These are phyloP conservation scores for Prolemur simus DNA, from an alignment of 2,113 vertebrate species.

Conservation along the genomic window DNA sequence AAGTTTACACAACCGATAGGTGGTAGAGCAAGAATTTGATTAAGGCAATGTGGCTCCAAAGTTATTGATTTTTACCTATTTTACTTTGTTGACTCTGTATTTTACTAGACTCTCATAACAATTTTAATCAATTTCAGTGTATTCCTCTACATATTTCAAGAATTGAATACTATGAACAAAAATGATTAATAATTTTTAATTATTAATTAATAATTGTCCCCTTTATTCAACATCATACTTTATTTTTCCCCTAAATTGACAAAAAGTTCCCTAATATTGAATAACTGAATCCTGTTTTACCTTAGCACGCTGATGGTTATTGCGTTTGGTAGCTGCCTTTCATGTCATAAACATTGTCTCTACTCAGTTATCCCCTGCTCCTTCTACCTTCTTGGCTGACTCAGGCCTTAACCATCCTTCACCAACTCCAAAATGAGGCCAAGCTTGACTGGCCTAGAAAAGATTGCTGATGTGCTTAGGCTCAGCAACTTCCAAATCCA, in stretches of 20 bases:
- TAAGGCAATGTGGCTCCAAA: not conserved
- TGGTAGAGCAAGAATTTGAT: not conserved
- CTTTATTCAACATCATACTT: not conserved
- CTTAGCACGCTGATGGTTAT: not conserved
- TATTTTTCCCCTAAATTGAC: not conserved
- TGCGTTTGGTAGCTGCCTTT: not conserved
- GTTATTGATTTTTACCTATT: not conserved
- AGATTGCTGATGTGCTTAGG: not conserved
- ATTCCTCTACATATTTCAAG: not conserved
- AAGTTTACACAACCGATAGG: not conserved
- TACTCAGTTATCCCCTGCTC: not conserved
- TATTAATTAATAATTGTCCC: no score
- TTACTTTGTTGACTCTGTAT: not conserved
- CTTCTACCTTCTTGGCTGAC: not conserved
- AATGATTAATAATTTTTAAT: no score
- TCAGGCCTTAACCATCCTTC: not conserved
- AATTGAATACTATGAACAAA: not conserved
- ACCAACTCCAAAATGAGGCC: not conserved
- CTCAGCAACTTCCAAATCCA: not conserved
- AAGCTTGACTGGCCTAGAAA: not conserved
- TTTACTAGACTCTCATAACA: not conserved
- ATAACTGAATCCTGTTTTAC: not conserved
- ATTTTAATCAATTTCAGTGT: not conserved
- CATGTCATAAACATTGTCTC: not conserved
- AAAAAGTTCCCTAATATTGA: not conserved